These are phyloP conservation scores for Pantherophis vulpinus DNA, from an alignment of 2,797 vertebrate genomes.

Conservation along the genomic window DNA sequence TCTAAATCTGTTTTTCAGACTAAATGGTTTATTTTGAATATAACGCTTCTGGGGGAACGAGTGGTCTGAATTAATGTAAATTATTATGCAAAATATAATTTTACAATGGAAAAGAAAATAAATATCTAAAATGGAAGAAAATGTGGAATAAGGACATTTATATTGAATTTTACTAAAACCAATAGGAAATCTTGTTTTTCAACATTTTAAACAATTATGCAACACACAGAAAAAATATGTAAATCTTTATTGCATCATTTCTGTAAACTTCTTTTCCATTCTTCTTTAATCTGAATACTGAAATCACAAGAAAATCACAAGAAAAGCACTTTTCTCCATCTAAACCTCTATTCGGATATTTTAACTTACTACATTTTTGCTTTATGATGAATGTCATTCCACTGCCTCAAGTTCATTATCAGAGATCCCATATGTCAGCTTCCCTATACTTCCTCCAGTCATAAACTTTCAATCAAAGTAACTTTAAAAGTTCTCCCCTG, in stretches of 20 bases:
- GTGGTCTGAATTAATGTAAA: neutral
- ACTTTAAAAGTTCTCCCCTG: neutral
- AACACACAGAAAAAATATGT: neutral
- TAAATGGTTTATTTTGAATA: neutral
- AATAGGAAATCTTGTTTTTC: neutral
- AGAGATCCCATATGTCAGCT: neutral
- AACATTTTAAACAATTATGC: neutral
- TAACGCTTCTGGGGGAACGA: neutral
- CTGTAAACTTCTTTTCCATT: neutral
- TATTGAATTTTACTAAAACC: neutral
- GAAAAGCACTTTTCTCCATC: neutral
- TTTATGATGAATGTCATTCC: neutral
- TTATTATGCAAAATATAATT: neutral
- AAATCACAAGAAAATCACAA: neutral
- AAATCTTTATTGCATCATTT: neutral
- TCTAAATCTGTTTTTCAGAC: neutral
- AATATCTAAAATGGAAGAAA: neutral
- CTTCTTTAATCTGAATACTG: neutral
- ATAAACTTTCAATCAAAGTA: neutral
- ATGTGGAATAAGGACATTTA: neutral
- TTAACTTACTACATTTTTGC: neutral
- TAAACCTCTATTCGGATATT: neutral
- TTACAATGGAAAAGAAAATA: neutral
- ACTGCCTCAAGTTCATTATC: neutral
- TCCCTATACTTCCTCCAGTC: neutral